Percentiles rank a stretch among this genome's conserved stretches.
Conservation (phyloP, 1,140 invertebrate genomes). For the Neoseiulus cucumeris region DNA sequence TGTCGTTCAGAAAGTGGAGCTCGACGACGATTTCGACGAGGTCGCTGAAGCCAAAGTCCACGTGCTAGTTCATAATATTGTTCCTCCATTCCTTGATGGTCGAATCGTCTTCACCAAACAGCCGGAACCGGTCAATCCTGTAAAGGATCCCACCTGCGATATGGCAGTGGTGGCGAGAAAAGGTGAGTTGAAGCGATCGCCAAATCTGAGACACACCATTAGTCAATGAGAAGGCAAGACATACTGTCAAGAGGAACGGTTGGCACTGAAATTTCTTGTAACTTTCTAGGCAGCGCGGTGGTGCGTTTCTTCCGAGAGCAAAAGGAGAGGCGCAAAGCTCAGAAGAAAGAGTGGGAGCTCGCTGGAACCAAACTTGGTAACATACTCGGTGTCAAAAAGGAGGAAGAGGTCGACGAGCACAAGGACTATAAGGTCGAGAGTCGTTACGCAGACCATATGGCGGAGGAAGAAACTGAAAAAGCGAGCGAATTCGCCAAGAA, state of each 20-base stretch:
- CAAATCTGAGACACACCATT: too few relatives aligned
- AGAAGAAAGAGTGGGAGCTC: constrained; percentile 97
- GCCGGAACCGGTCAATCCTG: constrained; percentile 82
- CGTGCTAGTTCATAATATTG: constrained; percentile 89
- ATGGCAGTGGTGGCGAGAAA: constrained; percentile 94
- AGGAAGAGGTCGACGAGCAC: constrained; percentile 47
- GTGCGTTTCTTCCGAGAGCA: constrained; percentile 81
- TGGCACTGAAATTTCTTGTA: too few relatives aligned
- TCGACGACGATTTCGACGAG: constrained; percentile 81
- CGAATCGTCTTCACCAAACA: constrained; percentile 98
- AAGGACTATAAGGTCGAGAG: constrained; percentile 65
- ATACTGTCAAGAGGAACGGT: too few relatives aligned
- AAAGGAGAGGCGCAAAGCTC: constrained; percentile 81
- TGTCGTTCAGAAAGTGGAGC: constrained; percentile 67
- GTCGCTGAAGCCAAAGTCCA: constrained; percentile 79
- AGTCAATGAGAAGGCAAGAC: too few relatives aligned
- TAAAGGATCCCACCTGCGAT: constrained; percentile 81
- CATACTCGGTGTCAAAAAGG: constrained; percentile 78
- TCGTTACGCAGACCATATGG: constrained; percentile 91
- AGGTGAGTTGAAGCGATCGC: too few relatives aligned
- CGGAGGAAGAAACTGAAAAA: constrained; percentile 40
- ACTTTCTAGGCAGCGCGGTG: constrained; percentile 38
- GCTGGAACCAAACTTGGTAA: constrained; percentile 91
- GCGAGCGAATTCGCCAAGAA: constrained; percentile 73
- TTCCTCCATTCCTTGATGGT: constrained; percentile 95